Evolutionary conservation across 2,888 invertebrate species (phyloP).

Genomic region (Stenotaenia linearis): DNA sequence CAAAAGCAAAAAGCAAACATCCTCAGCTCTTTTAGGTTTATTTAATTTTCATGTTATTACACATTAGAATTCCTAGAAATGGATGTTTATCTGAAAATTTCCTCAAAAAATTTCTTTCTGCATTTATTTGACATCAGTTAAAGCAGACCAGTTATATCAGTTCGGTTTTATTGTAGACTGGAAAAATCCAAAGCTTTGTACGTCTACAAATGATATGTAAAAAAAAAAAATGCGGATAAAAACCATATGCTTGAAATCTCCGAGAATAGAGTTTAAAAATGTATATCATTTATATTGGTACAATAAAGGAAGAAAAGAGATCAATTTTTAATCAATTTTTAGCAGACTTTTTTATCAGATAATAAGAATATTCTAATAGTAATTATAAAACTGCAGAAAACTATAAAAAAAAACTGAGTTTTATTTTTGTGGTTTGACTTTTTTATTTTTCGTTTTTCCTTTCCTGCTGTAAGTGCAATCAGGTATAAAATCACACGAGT

Average conservation of each 20-base stretch:
- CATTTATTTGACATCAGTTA: no score
- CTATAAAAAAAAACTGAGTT: background rate
- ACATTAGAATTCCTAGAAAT: no score
- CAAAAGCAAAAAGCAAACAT: no score
- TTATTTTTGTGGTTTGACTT: background rate
- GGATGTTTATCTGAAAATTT: no score
- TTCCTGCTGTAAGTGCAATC: background rate
- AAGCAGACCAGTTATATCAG: background rate
- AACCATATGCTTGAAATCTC: background rate
- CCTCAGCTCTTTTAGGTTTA: no score
- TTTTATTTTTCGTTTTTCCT: background rate
- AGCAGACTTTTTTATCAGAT: no score
- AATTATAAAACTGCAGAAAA: background rate
- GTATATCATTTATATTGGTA: background rate
- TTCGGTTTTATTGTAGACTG: background rate
- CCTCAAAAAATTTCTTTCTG: no score
- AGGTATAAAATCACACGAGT: constrained; percentile 2
- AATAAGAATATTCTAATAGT: no score
- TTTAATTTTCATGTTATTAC: no score
- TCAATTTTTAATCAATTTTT: no score
- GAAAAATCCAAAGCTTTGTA: background rate
- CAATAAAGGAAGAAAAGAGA: background rate
- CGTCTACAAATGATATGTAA: background rate
- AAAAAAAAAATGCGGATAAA: background rate
- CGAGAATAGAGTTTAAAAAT: background rate